These are phyloP conservation scores for Psettodes erumei DNA, from an alignment of 2,113 vertebrate species.

Conservation along the genomic window DNA sequence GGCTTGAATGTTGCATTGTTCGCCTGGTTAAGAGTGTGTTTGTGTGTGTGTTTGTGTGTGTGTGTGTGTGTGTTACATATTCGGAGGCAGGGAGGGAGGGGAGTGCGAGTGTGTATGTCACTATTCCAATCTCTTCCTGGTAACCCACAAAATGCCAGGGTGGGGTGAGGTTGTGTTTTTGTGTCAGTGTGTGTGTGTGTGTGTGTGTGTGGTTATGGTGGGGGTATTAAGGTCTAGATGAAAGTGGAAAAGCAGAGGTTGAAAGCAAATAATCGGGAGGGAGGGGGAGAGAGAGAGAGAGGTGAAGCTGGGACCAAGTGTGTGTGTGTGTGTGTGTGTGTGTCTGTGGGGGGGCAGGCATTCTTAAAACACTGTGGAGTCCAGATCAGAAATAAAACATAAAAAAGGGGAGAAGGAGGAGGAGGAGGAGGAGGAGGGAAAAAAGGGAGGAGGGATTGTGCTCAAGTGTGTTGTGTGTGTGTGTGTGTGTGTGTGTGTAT, in stretches of 20 bases:
- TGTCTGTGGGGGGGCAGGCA: slow-evolving; percentile 21
- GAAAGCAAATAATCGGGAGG: slow-evolving; percentile 63
- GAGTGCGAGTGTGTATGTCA: slow-evolving; percentile 39
- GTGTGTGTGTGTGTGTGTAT: slow-evolving; percentile 2
- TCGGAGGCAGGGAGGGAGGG: slow-evolving; percentile 24
- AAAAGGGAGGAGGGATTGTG: slow-evolving; percentile 67
- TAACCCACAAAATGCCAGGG: slow-evolving; percentile 58
- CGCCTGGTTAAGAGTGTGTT: slow-evolving; percentile 36
- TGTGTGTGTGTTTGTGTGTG: slow-evolving; percentile 19
- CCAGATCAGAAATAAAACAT: slow-evolving; percentile 81
- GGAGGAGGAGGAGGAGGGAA: slow-evolving; percentile 46
- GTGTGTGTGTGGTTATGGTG: background rate
- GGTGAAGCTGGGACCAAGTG: slow-evolving; percentile 34
- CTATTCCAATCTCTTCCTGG: slow-evolving; percentile 51
- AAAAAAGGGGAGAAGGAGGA: slow-evolving; percentile 62
- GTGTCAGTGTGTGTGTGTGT: slow-evolving; percentile 1
- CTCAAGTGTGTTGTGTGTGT: slow-evolving; percentile 63
- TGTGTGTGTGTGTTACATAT: slow-evolving; percentile 23
- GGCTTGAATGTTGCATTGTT: slow-evolving; percentile 73
- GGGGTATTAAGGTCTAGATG: slow-evolving; percentile 37
- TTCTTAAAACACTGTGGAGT: slow-evolving; percentile 76
- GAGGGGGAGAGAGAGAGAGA: slow-evolving; percentile 36
- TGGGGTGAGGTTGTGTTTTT: slow-evolving; percentile 37
- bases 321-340: background rate
- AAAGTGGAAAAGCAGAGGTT: slow-evolving; percentile 67